These are phyloP conservation scores for Sebastes itinus DNA, from an alignment of 2,797 vertebrate genomes.

Conservation along the genomic window DNA sequence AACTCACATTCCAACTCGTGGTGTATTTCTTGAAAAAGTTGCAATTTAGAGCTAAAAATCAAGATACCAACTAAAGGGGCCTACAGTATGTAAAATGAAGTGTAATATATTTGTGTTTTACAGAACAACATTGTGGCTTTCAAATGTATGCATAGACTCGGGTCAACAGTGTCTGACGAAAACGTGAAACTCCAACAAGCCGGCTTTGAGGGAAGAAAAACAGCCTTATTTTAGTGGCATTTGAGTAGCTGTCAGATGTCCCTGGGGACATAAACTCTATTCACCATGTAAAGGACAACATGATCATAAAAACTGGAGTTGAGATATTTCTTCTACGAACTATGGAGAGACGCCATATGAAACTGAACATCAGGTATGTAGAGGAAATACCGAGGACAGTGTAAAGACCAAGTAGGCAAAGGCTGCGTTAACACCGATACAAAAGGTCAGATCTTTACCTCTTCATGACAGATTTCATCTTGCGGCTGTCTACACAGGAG, in stretches of 20 bases:
- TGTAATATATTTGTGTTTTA: slow-evolving; percentile 62
- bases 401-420: slow-evolving; percentile 11
- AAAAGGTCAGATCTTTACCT: slow-evolving; percentile 54
- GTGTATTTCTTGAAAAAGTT: slow-evolving; percentile 32
- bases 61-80: slow-evolving; percentile 8
- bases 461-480: slow-evolving; percentile 35
- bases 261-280: slow-evolving; percentile 1
- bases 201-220: background rate
- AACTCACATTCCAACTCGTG: slow-evolving; percentile 52
- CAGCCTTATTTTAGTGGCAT: slow-evolving; percentile 48
- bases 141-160: slow-evolving; percentile 33
- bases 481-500: slow-evolving; percentile 10
- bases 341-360: slow-evolving; percentile 72
- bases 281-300: slow-evolving; percentile 14
- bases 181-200: slow-evolving; percentile 6
- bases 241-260: slow-evolving; percentile 15
- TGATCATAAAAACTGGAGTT: background rate
- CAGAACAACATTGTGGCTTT: slow-evolving; percentile 41
- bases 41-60: slow-evolving; percentile 27
- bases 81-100: slow-evolving; percentile 43
- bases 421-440: slow-evolving; percentile 18
- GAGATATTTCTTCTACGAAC: slow-evolving; percentile 43
- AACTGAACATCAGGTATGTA: slow-evolving; percentile 55
- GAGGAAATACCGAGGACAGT: slow-evolving; percentile 41
- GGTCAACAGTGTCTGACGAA: slow-evolving; percentile 35